Percentiles rank a stretch among this genome's conserved stretches.
Evolutionary conservation across 2,888 invertebrate species (phyloP).

Genomic region (Protonemura montana): DNA sequence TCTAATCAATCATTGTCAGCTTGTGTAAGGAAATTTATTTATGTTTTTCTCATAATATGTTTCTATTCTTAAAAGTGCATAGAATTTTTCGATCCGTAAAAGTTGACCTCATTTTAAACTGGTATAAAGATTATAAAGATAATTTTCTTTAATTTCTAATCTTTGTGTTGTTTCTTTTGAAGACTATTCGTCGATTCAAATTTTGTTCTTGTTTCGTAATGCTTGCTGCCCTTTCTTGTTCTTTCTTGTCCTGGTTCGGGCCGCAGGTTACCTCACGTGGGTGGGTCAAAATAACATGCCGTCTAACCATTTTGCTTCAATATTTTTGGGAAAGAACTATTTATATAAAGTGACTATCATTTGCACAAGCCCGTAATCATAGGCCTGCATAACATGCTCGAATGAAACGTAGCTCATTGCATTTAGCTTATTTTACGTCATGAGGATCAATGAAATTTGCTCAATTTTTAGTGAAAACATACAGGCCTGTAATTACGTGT

Average conservation of each 20-base stretch:
- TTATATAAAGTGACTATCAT: background rate
- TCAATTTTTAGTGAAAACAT: slow-evolving; percentile 3
- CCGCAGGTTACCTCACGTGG: background rate
- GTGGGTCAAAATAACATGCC: background rate
- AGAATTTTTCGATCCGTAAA: background rate
- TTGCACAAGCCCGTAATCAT: background rate
- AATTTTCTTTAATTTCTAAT: background rate
- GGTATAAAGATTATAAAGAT: background rate
- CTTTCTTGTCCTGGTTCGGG: background rate
- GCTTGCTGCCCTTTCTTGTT: background rate
- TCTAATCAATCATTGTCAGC: slow-evolving; percentile 35
- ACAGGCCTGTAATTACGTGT: slow-evolving; percentile 4
- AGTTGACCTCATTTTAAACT: slow-evolving; percentile 13
- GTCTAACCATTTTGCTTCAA: background rate
- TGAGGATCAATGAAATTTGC: background rate
- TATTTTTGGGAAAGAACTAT: background rate
- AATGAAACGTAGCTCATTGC: background rate
- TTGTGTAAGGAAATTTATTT: slow-evolving; percentile 26
- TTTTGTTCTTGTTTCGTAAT: background rate
- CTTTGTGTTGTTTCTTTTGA: background rate
- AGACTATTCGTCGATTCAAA: background rate
- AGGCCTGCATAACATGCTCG: background rate
- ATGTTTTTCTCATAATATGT: slow-evolving; percentile 8
- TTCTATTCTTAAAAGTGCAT: slow-evolving; percentile 28
- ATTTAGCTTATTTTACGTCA: background rate